These are phyloP conservation scores for Cepaea nemoralis DNA, from an alignment of 1,140 invertebrate species.

Conservation along the genomic window DNA sequence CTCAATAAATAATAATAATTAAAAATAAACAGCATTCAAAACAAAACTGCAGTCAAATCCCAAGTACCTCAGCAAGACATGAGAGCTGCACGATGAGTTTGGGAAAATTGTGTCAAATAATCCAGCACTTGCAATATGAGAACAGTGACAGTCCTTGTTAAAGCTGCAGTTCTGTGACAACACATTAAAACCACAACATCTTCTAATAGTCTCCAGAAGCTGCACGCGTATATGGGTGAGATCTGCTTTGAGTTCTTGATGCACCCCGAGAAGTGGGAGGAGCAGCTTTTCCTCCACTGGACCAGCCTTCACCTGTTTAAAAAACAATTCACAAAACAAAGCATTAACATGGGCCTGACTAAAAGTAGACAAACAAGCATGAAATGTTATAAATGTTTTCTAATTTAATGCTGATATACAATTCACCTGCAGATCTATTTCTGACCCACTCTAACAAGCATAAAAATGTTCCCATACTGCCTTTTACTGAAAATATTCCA, in stretches of 20 bases:
- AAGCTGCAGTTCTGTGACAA: neutral
- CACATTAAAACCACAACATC: neutral
- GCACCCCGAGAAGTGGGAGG: conserved; percentile 14
- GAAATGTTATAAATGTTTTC: too few relatives aligned
- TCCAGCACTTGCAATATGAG: neutral
- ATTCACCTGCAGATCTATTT: too few relatives aligned
- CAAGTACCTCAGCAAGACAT: neutral
- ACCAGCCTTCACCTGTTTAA: conserved; percentile 10
- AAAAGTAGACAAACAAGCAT: too few relatives aligned
- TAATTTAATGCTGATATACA: too few relatives aligned
- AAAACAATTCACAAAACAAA: neutral
- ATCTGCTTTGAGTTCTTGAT: neutral
- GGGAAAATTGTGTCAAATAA: neutral
- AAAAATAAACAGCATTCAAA: neutral
- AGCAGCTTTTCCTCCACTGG: conserved; percentile 15
- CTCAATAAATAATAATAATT: too few relatives aligned
- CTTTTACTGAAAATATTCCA: too few relatives aligned
- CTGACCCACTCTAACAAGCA: too few relatives aligned
- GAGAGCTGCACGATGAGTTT: neutral
- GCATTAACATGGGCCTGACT: too few relatives aligned
- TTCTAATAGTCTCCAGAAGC: neutral
- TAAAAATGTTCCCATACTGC: too few relatives aligned
- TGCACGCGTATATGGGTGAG: conserved; percentile 18
- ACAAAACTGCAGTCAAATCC: neutral
- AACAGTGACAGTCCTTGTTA: neutral